A percentile compares a stretch with the other conserved stretches of the same genome.
Conservation (phyloP, 2,888 invertebrate species). For the Thymelicus lineola region DNA sequence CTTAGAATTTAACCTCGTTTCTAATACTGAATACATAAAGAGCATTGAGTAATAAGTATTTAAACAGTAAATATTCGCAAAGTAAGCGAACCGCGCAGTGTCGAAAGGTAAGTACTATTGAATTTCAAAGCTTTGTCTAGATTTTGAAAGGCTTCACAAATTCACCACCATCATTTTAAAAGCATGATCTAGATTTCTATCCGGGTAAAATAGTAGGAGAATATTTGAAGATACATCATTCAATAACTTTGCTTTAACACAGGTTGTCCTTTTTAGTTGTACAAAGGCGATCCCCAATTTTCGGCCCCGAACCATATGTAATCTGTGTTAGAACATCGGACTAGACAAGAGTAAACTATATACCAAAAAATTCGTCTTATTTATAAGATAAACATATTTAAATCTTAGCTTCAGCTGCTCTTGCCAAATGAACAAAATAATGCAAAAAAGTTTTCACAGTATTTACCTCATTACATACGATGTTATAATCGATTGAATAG, state of each 20-base stretch:
- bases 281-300: too few species aligned
- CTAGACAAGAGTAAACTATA: too few species aligned
- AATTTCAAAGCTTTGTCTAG: conserved; percentile 42
- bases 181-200: conserved; percentile 21
- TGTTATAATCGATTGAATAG: too few species aligned
- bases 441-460: too few species aligned
- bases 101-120: conserved; percentile 40
- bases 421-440: too few species aligned
- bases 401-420: too few species aligned
- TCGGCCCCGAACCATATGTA: too few species aligned
- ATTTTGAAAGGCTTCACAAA: conserved; percentile 34
- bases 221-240: conserved; percentile 23
- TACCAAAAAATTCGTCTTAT: too few species aligned
- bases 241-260: conserved; percentile 16
- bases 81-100: conserved; percentile 35
- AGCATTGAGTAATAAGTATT: conserved; percentile 33
- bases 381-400: too few species aligned
- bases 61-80: conserved; percentile 24
- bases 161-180: conserved; percentile 34
- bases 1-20: conserved; percentile 19
- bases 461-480: too few species aligned
- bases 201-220: conserved; percentile 21
- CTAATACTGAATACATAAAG: conserved; percentile 28
- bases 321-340: too few species aligned
- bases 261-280: conserved; percentile 18